Evolutionary conservation across 2,113 vertebrate species (phyloP).

Genomic region (Pelobates fuscus): DNA sequence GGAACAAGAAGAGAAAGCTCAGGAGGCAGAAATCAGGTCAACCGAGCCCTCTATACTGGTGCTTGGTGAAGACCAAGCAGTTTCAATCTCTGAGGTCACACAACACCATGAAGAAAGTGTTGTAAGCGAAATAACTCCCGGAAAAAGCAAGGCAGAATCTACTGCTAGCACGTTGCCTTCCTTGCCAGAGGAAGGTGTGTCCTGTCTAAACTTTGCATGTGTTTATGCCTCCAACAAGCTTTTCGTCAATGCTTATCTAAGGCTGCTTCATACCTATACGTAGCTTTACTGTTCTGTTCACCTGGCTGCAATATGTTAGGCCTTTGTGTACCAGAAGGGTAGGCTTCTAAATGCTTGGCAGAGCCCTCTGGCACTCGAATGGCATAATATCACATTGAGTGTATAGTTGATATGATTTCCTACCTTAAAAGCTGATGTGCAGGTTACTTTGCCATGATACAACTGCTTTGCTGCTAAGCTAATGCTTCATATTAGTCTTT

Average conservation of each 20-base stretch:
- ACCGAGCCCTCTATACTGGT: constrained; percentile 73
- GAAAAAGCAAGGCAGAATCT: constrained; percentile 72
- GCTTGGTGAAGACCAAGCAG: constrained; percentile 72
- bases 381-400: background rate
- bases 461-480: constrained; percentile 74
- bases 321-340: background rate
- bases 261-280: constrained; percentile 62
- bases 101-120: constrained; percentile 69
- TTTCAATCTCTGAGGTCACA: constrained; percentile 68
- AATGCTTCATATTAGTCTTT: constrained; percentile 68
- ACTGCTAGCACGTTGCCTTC: constrained; percentile 61
- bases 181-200: constrained; percentile 86
- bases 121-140: constrained; percentile 70
- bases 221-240: constrained; percentile 56
- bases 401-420: constrained; percentile 63
- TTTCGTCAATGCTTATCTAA: constrained; percentile 61
- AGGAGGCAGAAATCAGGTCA: constrained; percentile 77
- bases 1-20: constrained; percentile 74
- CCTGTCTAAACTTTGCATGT: constrained; percentile 82
- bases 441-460: constrained; percentile 69
- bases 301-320: constrained; percentile 29
- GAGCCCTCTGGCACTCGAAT: background rate
- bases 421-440: constrained; percentile 58
- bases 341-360: background rate
- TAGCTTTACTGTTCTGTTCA: constrained; percentile 63